Evolutionary conservation across 2,113 vertebrate species (phyloP), one percentile per base, ranked within the genome.

Genomic region (Neotoma lepida): DNA sequence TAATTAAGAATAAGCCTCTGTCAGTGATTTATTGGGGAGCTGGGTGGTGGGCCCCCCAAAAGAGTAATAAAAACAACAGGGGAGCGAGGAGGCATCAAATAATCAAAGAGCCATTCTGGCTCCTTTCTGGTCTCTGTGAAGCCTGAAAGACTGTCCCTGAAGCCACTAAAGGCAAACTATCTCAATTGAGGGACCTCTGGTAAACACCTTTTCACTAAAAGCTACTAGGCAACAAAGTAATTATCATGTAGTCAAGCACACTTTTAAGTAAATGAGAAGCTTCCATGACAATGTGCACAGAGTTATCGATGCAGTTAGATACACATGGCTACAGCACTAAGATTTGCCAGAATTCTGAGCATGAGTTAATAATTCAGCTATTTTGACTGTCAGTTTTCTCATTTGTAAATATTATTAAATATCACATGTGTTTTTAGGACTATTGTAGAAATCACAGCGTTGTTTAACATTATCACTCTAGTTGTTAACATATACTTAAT

Each of bases 371-470:
- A 63, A 81, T 68, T 76, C 54, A 84, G 39, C 15, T 35, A 35
- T 78, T 86, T 78, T 39, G n/a, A 58, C 35, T 39, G 44, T 61
- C 20, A 51, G 4, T 94, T 95, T 82, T 86, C 58, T 94, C n/a
- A 86, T 44, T 39, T 77, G 14, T 86, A 64, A 90, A 56, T 39
- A 87, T 44, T 68, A 80, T 28, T 73, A 73, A 86, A 18, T 73
- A 1, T 82, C 18, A 44, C 6, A 8, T n/a, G 73, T 22, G 1
- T 6, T 88, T 63, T 44, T 71, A 82, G 26, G 41, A 20, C 61
- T 89, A 49, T 9, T 44, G 2, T 51, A 3, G n/a, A 64, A 88
- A 51, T 13, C 28, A 94, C 30, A 63, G 76, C 49, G 39, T 71
- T 68, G 14, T 80, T 85, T 63, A 70, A 61, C 39, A 58, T 44